A percentile compares a stretch with the other conserved stretches of the same genome.
phyloP scores from a whole-genome alignment of 2,888 invertebrate species.

The Miltochrista miniata region DNA sequence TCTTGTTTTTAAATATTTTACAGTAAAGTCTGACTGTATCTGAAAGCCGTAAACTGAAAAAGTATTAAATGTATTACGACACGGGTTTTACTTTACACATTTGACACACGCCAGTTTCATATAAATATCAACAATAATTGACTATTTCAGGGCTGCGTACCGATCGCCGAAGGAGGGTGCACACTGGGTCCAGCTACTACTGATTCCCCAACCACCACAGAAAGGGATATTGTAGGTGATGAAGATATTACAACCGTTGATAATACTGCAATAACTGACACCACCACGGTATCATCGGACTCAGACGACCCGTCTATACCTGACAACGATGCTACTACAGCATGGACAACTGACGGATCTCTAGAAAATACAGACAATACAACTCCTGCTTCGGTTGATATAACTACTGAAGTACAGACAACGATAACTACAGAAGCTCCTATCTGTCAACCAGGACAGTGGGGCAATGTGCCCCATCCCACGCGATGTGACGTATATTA shows the following conservation, averaged over 20 bases:
- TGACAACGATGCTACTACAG: background rate
- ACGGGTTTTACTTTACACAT: too few species aligned
- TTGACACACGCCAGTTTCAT: background rate
- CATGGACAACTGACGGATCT: too few species aligned
- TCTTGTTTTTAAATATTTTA: too few species aligned
- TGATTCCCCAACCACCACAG: background rate
- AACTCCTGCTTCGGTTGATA: background rate
- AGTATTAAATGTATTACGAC: too few species aligned
- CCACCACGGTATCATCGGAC: background rate
- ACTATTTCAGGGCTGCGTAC: conserved; percentile 2
- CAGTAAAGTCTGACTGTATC: too few species aligned
- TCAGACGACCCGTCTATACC: too few species aligned
- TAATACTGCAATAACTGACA: background rate
- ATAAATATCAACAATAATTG: background rate
- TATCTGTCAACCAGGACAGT: conserved; percentile 18
- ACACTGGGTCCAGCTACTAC: conserved; percentile 16
- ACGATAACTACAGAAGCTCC: conserved; percentile 1
- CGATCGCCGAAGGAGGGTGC: conserved; percentile 27
- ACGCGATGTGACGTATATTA: conserved; percentile 2
- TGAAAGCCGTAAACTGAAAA: too few species aligned
- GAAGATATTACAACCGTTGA: too few species aligned
- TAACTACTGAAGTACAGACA: conserved; percentile 3
- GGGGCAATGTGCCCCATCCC: too few species aligned
- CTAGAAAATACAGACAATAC: background rate
- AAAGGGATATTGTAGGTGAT: background rate